Evolutionary conservation across 2,797 vertebrate genomes (phyloP), one percentile per base, ranked within the genome.

Genomic region (Luscinia megarhynchos): DNA sequence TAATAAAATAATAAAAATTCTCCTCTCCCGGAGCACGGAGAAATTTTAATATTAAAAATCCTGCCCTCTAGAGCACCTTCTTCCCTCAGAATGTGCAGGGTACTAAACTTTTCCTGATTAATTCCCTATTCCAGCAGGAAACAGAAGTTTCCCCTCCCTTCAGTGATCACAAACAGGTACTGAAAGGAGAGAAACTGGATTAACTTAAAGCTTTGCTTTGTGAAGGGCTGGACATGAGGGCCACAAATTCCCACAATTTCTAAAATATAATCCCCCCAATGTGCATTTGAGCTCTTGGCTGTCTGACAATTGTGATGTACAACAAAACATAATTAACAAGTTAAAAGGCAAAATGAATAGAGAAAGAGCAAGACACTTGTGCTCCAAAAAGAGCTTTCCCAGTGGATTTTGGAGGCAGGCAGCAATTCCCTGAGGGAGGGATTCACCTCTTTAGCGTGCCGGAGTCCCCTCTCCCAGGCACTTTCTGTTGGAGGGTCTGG

Each of bases 381-480:
- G n/a, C 23, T 77, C 48, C 51, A 48, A 13, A 22, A 68, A 9
- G 32, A 51, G 54, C 29, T 85, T 27, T 32, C 16, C 24, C 21
- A 19, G 18, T 1, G 26, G 67, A 29, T 41, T 89, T 2, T 69
- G 74, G 50, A 50, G 69, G 3, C 27, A 32, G 29, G 1, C 40
- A 43, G 23, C 17, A 8, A 9, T 6, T 15, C 67, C 48, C 43
- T 2, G 12, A 57, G 43, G 43, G 15, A 15, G 57, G 5, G 11
- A 4, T 15, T 64, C 97, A 99, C 99, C 99, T 99, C 99, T 97
- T 99, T 99, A 20, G 99, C 99, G 0, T 99, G 99, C 59, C 99
- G 98, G 81, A 99, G 98, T 22, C 99, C 99, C 87, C 99, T 98
- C 95, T 99, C 99, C 99, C 99, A 99, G 83, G 99, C 99, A 68